Evolutionary conservation across 2,113 vertebrate genomes (phyloP).

Genomic region (Empidonax traillii): DNA sequence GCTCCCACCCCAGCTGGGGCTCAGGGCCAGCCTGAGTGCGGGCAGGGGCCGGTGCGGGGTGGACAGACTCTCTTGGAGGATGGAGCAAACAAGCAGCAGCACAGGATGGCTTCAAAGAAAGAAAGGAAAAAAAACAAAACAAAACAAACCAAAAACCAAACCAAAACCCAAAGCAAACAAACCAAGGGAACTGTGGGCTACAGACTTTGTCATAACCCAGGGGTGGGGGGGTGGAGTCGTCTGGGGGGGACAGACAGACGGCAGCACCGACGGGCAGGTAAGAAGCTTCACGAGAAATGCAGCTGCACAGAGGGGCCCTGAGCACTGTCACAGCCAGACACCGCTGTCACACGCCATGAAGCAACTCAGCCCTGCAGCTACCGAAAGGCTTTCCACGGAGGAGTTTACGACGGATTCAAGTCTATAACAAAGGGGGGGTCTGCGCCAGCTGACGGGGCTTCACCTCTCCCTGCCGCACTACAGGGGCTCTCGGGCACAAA

Average conservation of each 20-base stretch:
- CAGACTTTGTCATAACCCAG: not conserved
- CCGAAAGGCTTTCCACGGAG: not conserved
- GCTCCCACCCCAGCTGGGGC: not conserved
- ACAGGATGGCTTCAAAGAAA: constrained; percentile 46
- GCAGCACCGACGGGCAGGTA: not conserved
- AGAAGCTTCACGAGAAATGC: not conserved
- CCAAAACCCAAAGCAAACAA: not conserved
- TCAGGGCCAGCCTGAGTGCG: not conserved
- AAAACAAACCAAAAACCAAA: not conserved
- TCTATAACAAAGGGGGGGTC: not conserved
- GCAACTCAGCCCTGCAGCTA: constrained; percentile 18
- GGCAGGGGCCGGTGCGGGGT: not conserved
- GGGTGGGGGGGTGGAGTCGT: not conserved
- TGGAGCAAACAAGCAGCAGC: constrained; percentile 45
- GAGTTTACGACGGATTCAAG: not conserved
- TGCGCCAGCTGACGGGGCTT: not conserved
- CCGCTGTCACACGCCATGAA: not conserved
- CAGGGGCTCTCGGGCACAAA: not conserved
- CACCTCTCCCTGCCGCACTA: not conserved
- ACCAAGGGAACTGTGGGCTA: not conserved
- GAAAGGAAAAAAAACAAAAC: not conserved
- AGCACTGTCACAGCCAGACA: not conserved
- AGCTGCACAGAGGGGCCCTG: not conserved
- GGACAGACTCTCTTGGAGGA: not conserved
- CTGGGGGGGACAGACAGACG: not conserved